Evolutionary conservation across 2,797 vertebrate species (phyloP), one percentile per base, ranked within the genome.

Genomic region (Coendou prehensilis): DNA sequence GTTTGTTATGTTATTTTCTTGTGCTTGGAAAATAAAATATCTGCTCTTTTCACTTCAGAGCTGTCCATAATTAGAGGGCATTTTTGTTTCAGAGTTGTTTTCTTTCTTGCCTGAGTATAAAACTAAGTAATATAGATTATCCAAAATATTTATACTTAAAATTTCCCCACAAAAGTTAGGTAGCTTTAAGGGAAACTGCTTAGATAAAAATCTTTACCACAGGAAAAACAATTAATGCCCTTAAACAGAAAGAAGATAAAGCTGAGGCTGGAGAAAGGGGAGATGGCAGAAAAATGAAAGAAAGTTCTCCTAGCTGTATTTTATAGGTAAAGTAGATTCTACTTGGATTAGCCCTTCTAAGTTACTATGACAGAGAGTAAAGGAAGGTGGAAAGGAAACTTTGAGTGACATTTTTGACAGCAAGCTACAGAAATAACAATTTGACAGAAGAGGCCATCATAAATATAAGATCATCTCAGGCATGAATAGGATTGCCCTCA

Each of bases 401-500:
- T 97, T 93, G 92, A 97, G 75, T 97, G 95, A 97, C 0, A 1
- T 95, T 97, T 98, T 96, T 98, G 97, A 96, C 88, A 98, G 97
- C 87, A 98, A 98, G 90, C 75, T 92, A 98, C 92, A 97, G 97
- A 98, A 98, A 97, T 96, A 98, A 97, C 98, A 97, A 95, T 98
- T 97, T 97, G 98, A 97, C 98, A 97, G 95, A 97, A 96, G 63
- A 97, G 69, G 54, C 97, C 50, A 93, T 97, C 89, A 47, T 97
- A 98, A 87, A 94, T 91, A 96, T 82, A 98, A 96, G 95, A 96
- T 89, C 82, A 86, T 2, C 93, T 97, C 93, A 94, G 94, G 86
- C 78, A 94, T 81, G 93, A 97, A 95, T 78, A 97, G 92, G 97
- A 97, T 89, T 91, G 59, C 45, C 76, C 67, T 96, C 95, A 78